Base-by-base conservation (phyloP, 2,797 vertebrate genomes). In the Petrocephalus schoutedeni region DNA sequence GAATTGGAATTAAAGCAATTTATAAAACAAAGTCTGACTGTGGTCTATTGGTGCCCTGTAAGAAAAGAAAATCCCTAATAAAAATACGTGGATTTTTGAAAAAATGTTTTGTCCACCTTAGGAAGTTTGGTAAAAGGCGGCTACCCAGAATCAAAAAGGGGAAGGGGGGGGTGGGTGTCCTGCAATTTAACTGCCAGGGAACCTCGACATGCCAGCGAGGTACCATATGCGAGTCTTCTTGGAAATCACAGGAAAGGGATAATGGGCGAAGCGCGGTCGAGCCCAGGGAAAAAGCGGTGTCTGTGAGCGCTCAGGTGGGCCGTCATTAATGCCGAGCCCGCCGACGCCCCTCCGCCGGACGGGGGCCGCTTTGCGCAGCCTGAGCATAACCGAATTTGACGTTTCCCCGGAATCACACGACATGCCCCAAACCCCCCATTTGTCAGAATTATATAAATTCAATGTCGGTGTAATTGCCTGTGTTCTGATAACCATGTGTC, bases 121-220 rank as follows among this genome's bases (percentile, higher is more conserved):
- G 10, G 1, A 67, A 67, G 64, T 67, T 67, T 67, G 12, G 21
- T 83, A 83, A 53, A 83, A 53, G 45, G 12, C 4, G 53, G 23
- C 57, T 19, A 2, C 16, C 56, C 36, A 28, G 28, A 67, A 64
- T 56, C 2, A 45, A 23, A 57, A 64, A 74, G 3, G 45, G 16
- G 45, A 92, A 91, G 92, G 36, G 41, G 41, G 41, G 3, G 41
- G 41, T 3, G 41, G 41, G 41, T 3, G 94, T 93, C 92, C 92
- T 93, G 93, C 92, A 94, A 95, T 95, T 96, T 94, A 93, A 91
- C 92, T 95, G 95, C 95, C 95, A 95, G 85, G 89, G 93, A 87
- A 53, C 21, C 88, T 49, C 23, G 67, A 91, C 91, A 85, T 86
- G 91, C 91, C 92, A 88, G 91, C 86, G 87, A 92, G 90, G 91